Base-by-base conservation (phyloP, 30 jellyfish, hydroid and myxozoan species). In the Nemopilema nomurai region DNA sequence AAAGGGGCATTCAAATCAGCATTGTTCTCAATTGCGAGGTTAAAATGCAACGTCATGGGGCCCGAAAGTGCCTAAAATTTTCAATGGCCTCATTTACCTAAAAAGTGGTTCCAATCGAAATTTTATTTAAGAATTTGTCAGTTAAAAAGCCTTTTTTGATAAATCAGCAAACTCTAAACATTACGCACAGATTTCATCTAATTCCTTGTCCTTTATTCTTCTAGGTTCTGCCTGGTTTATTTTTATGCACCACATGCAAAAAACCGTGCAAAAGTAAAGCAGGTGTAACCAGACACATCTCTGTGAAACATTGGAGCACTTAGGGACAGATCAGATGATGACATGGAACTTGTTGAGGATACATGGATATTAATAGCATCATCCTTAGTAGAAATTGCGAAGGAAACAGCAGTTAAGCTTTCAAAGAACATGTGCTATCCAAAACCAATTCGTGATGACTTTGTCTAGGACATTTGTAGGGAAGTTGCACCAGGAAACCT, bases 341-440 rank as follows among this genome's bases (percentile, higher is more conserved):
- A 41, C 57, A 41, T 25, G 24, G 83, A 73, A 64, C 50, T 64
- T 13, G 69, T 18, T 16, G 83, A 21, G 50, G 83, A 64, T 8
- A 33, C 21, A 73, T 63, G 50, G 31, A 73, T 73, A 73, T 73
- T 63, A 64, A 73, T 70, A 73, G 50, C 69, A 73, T 25, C 83
- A 25, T 20, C 50, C 33, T 64, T 73, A 8, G 68, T 73, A 25
- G 33, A 63, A 25, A 63, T 73, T 64, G 69, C n/a, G 83, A 73
- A 25, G 32, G 69, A 73, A 25, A 41, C 69, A 73, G 50, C 26
- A 25, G 50, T 25, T 64, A 73, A 73, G 50, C 69, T 73, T 18
- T 73, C 68, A 33, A 73, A 73, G 33, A 73, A 27, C 22, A 0
- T 73, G 26, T 73, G 83, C 50, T 73, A 32, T 64, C 83, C 83